phyloP scores from a whole-genome alignment of 2,888 invertebrate species.

The Hypolimnas misippus region DNA sequence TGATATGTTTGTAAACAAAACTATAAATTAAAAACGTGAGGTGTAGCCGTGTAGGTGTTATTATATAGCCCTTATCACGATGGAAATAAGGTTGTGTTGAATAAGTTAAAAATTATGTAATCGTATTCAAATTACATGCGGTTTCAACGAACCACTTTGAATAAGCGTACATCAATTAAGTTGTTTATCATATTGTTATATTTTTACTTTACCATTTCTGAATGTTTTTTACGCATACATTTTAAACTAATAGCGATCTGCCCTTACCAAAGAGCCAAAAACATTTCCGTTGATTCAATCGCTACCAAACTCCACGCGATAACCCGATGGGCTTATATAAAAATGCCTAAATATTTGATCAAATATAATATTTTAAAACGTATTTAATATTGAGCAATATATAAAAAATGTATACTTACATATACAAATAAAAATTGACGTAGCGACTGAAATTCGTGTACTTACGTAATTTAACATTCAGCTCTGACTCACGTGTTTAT shows the following conservation, averaged over 20 bases:
- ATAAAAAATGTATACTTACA: too few species aligned
- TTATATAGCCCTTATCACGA: slow-evolving; percentile 5
- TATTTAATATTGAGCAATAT: too few species aligned
- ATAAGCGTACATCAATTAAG: neutral
- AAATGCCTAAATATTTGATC: too few species aligned
- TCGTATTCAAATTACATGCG: neutral
- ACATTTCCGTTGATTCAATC: too few species aligned
- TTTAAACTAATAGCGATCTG: neutral
- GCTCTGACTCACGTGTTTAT: neutral
- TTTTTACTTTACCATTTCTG: neutral
- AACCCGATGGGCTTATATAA: too few species aligned
- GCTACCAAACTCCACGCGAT: too few species aligned
- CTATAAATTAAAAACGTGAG: slow-evolving; percentile 23
- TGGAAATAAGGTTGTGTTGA: neutral
- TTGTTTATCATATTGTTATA: neutral
- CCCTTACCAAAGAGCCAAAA: too few species aligned
- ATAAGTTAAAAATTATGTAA: neutral
- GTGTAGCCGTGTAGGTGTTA: slow-evolving; percentile 15
- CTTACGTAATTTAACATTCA: neutral
- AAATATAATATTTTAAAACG: too few species aligned
- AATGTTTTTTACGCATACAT: neutral
- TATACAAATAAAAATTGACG: neutral
- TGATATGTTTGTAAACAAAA: slow-evolving; percentile 23
- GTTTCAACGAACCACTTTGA: neutral
- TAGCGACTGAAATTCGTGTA: neutral